These are phyloP conservation scores for Dipodomys spectabilis DNA, from an alignment of 2,113 vertebrate genomes.

Conservation along the genomic window DNA sequence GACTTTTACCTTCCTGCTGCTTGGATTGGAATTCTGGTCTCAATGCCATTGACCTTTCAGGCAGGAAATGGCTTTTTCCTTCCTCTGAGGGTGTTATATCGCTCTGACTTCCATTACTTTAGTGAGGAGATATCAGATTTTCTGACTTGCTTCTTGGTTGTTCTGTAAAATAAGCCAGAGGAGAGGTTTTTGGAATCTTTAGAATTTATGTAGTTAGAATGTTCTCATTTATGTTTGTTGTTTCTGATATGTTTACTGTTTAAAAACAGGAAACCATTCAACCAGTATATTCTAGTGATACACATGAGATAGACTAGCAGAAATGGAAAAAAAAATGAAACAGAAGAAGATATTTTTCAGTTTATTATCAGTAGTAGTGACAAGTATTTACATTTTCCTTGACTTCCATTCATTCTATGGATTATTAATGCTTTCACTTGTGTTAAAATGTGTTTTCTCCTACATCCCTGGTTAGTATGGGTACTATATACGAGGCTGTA, in stretches of 20 bases:
- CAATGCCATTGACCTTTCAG: constrained; percentile 74
- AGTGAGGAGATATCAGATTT: not conserved
- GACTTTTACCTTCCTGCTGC: constrained; percentile 79
- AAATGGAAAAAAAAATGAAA: not conserved
- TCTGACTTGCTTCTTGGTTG: constrained; percentile 45
- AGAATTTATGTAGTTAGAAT: constrained; percentile 22
- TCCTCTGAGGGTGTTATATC: constrained; percentile 73
- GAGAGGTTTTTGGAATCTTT: constrained; percentile 43
- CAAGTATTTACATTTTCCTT: not conserved
- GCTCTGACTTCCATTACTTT: constrained; percentile 61
- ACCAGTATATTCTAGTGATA: not conserved
- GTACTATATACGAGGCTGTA: too few species aligned
- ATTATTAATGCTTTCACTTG: not conserved
- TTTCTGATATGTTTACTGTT: constrained; percentile 13
- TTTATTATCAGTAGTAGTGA: not conserved
- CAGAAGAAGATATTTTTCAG: not conserved
- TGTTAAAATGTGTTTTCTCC: not conserved
- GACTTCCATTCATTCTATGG: not conserved
- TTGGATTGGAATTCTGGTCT: constrained; percentile 66
- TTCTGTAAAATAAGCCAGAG: not conserved
- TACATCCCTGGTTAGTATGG: not conserved
- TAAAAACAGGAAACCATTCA: not conserved
- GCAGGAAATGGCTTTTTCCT: constrained; percentile 81
- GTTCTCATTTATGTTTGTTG: not conserved
- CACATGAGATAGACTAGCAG: not conserved